Base-by-base conservation (phyloP, 2,888 invertebrate species). In the Drosophila ezoana region DNA sequence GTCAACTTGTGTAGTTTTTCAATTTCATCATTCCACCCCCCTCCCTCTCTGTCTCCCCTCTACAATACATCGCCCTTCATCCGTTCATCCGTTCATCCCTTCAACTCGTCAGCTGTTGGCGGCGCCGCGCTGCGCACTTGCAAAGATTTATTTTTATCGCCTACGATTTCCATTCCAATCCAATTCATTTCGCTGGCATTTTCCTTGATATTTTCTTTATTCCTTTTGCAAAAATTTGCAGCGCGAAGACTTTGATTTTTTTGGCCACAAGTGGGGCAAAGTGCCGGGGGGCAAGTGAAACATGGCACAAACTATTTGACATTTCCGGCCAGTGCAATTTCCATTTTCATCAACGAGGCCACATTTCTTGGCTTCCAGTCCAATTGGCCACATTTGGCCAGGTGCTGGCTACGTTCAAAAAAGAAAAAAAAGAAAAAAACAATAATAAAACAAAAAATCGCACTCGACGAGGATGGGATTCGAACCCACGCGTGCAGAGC, bases 401-500 rank as follows among this genome's bases (percentile, higher is more conserved):
- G 73, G 76, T 73, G 73, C 35, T 35, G 54, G 18, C 23, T 14
- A 13, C 6, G 8, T 20, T n/a, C 11, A 32, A 38, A 4, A 5
- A 53, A 28, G 49, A 9, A 13, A 53, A 28, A 52, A 9, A 13
- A n/a, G 14, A 16, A 20, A 41, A 13, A 35, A 43, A n/a, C 4
- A 49, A 35, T 16, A 41, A 14, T 3, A 54, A 35, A 33, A 37
- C 16, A 10, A 10, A 43, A 33, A 33, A 11, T 13, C 23, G 1
- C 8, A 10, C 1, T 28, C 94, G 95, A 95, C 95, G 95, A 95
- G 94, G 95, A 95, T 95, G 95, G 95, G 95, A 95, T 95, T 95
- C 95, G 95, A 95, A 95, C 95, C 95, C 95, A 95, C 95, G 95
- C 95, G 95, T 95, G 95, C 95, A 95, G 95, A 95, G 95, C 95